phyloP scores from a whole-genome alignment of 2,113 vertebrate species.

The Andinoacara biseriatus region DNA sequence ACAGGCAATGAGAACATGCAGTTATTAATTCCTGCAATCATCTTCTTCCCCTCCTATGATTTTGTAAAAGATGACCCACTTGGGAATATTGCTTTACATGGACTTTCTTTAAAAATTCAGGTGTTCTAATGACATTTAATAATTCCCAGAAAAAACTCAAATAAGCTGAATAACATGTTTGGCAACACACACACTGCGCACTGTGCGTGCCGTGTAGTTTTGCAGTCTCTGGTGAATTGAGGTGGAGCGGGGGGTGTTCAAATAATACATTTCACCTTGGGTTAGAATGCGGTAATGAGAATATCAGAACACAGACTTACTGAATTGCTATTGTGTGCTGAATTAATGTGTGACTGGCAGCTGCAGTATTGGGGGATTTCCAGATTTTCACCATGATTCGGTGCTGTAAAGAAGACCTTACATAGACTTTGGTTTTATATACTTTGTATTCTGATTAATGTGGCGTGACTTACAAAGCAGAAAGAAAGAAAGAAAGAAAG shows the following conservation, averaged over 20 bases:
- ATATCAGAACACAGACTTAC: slow-evolving; percentile 28
- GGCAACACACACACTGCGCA: background rate
- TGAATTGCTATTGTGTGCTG: slow-evolving; percentile 38
- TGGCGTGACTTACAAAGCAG: background rate
- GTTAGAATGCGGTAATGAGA: slow-evolving; percentile 30
- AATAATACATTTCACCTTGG: slow-evolving; percentile 7
- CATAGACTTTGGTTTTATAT: background rate
- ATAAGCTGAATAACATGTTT: slow-evolving; percentile 26
- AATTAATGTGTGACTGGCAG: slow-evolving; percentile 15
- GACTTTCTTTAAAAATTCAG: slow-evolving; percentile 15
- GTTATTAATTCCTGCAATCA: slow-evolving; percentile 17
- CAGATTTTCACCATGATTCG: slow-evolving; percentile 6
- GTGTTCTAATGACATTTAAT: slow-evolving; percentile 51
- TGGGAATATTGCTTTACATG: slow-evolving; percentile 51
- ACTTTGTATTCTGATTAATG: background rate
- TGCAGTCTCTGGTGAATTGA: background rate
- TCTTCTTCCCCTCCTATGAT: background rate
- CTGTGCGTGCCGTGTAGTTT: background rate
- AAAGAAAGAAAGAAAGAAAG: slow-evolving; percentile 11
- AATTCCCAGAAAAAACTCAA: slow-evolving; percentile 39
- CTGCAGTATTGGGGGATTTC: slow-evolving; percentile 32
- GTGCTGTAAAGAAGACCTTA: background rate
- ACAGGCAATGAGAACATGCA: background rate
- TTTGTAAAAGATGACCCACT: background rate
- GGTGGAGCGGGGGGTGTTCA: slow-evolving; percentile 15